Base-by-base conservation (phyloP, 2,888 invertebrate genomes). In the Leucoma salicis region DNA sequence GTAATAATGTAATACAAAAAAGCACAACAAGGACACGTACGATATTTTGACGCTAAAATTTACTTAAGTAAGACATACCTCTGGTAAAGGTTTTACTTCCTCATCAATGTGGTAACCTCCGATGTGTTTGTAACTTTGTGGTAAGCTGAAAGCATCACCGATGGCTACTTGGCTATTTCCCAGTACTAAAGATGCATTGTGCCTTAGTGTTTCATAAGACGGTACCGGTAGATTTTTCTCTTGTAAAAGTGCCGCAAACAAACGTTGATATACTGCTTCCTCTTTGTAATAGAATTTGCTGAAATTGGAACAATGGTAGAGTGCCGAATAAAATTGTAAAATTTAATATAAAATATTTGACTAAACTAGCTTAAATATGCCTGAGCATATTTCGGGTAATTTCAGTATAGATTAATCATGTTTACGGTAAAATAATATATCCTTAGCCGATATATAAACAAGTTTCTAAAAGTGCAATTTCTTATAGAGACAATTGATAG, bases 41-140 rank as follows among this genome's bases (percentile, higher is more conserved):
- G n/a, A n/a, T n/a, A n/a, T n/a, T n/a, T n/a, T n/a, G n/a, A n/a
- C n/a, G n/a, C n/a, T n/a, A n/a, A n/a, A n/a, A n/a, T n/a, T n/a
- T n/a, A n/a, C n/a, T n/a, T 7, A 3, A 8, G 3, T 14, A 31
- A 8, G 14, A 32, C 25, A 13, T 15, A 70, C 73, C 53, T 65
- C 53, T 1, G 70, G 66, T 31, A 73, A 52, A 3, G 67, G 66
- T 25, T 59, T 55, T 1, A 55, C 40, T 1, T 57, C 46, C 0
- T 50, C 46, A 16, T 59, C 54, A 18, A 74, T 66, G 35, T 72
- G 70, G 25, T 60, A 71, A 3, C 70, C 70, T n/a, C 57, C 66
- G 11, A 70, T 49, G 35, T 47, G 39, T 6, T 53, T 58, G 11
- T 53, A 57, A 25, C 49, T 63, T 13, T 53, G 61, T 0, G 65